Conservation (phyloP, 1,140 invertebrate species). For the Eurosta solidaginis region DNA sequence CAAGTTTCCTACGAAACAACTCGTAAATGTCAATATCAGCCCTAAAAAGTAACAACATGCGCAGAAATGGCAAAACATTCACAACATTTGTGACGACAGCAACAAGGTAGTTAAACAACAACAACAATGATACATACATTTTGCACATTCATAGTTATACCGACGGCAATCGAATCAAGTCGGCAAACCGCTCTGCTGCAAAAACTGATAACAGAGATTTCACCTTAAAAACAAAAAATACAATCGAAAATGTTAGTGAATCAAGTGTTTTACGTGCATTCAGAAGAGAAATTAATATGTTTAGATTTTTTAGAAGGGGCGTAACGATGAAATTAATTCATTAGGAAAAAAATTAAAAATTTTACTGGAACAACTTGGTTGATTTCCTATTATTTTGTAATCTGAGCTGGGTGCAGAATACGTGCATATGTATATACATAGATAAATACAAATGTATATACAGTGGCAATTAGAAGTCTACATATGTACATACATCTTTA, state of each 20-base stretch:
- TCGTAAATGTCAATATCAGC: constrained; percentile 2
- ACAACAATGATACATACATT: neutral
- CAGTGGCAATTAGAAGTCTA: no score
- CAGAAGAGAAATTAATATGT: neutral
- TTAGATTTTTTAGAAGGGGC: neutral
- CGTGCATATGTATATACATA: neutral
- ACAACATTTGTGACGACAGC: neutral
- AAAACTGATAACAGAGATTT: constrained; percentile 9
- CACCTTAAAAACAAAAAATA: constrained; percentile 12
- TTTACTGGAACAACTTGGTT: no score
- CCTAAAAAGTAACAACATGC: neutral
- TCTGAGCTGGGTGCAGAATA: no score
- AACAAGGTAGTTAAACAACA: neutral
- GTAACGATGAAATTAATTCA: neutral
- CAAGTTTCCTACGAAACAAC: neutral
- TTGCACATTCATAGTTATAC: no score
- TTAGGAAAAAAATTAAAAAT: no score
- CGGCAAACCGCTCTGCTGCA: neutral
- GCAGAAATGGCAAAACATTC: neutral
- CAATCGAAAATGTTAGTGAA: no score
- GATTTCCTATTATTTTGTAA: no score
- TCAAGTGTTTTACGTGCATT: no score
- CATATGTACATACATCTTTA: no score
- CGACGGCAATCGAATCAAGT: neutral
- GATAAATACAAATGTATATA: neutral